phyloP scores from a whole-genome alignment of 1,140 invertebrate species.

The Melanaphis sacchari region DNA sequence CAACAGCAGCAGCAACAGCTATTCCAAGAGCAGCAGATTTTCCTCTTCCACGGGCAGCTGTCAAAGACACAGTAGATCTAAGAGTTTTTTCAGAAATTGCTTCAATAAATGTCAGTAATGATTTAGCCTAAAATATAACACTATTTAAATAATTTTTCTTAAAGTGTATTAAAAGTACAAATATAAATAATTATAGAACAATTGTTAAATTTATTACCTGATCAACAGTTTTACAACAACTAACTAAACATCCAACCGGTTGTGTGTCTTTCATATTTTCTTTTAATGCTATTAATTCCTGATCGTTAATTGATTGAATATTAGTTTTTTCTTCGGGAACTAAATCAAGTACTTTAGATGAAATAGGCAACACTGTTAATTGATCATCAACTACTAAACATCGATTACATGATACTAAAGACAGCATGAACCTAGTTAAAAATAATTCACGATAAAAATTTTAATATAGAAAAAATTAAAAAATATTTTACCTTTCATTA shows the following conservation, averaged over 20 bases:
- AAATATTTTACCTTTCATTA: conserved; percentile 84
- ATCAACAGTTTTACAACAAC: conserved; percentile 91
- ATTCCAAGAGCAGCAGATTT: conserved; percentile 98
- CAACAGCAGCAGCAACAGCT: conserved; percentile 84
- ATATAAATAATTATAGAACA: neutral
- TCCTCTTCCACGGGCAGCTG: conserved; percentile 94
- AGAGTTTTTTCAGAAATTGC: conserved; percentile 92
- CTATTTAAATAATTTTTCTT: neutral
- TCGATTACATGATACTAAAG: conserved; percentile 83
- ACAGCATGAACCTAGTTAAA: conserved; percentile 81
- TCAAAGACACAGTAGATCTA: conserved; percentile 90
- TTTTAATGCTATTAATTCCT: conserved; percentile 76
- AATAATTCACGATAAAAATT: conserved; percentile 20
- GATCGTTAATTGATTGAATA: conserved; percentile 65
- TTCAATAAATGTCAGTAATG: conserved; percentile 92
- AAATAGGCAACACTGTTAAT: conserved; percentile 89
- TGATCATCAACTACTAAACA: conserved; percentile 96
- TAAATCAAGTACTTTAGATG: conserved; percentile 80
- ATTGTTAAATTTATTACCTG: conserved; percentile 69
- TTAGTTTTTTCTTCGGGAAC: conserved; percentile 69
- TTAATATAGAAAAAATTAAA: neutral
- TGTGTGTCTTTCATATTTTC: conserved; percentile 85
- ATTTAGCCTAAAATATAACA: conserved; percentile 73
- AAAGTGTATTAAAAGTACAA: neutral
- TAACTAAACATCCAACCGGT: conserved; percentile 88